Percentiles rank a stretch among this genome's conserved stretches.
phyloP scores from a whole-genome alignment of 2,888 invertebrate species.

The Pseudoips prasinana region DNA sequence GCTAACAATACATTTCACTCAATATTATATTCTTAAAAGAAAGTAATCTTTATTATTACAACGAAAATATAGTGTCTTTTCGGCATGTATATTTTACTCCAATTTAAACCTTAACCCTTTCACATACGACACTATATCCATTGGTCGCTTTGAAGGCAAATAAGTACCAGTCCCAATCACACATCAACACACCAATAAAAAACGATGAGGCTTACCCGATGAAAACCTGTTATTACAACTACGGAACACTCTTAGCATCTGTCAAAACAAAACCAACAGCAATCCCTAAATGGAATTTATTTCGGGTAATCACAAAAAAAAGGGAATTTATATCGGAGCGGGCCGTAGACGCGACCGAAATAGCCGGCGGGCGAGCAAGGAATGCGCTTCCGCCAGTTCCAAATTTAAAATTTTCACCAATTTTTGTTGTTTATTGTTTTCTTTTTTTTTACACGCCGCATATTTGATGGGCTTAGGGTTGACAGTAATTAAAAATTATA shows the following conservation, averaged over 20 bases:
- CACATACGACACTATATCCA: too few species aligned
- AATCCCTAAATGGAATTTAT: conserved; percentile 20
- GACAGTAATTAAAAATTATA: conserved; percentile 10
- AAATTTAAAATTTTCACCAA: conserved; percentile 54
- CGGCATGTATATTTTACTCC: too few species aligned
- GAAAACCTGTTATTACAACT: conserved; percentile 25
- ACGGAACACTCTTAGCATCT: conserved; percentile 22
- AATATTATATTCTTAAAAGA: too few species aligned
- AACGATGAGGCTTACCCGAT: conserved; percentile 11
- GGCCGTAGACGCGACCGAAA: conserved; percentile 42
- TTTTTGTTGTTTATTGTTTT: conserved; percentile 38
- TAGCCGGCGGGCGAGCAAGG: conserved; percentile 47
- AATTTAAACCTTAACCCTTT: too few species aligned
- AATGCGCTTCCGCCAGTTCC: conserved; percentile 64
- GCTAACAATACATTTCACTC: too few species aligned
- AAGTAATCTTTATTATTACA: too few species aligned
- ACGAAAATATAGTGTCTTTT: too few species aligned
- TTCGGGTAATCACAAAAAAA: conserved; percentile 18
- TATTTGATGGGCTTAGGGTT: conserved; percentile 18
- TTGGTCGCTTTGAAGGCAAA: too few species aligned
- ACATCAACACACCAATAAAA: conserved; percentile 8
- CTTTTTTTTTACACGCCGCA: conserved; percentile 18
- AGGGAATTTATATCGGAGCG: conserved; percentile 22
- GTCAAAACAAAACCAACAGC: conserved; percentile 26
- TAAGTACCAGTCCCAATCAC: too few species aligned